A percentile compares a stretch with the other conserved stretches of the same genome.
phyloP scores from a whole-genome alignment of 2,888 invertebrate genomes.

The Agrotis ipsilon region DNA sequence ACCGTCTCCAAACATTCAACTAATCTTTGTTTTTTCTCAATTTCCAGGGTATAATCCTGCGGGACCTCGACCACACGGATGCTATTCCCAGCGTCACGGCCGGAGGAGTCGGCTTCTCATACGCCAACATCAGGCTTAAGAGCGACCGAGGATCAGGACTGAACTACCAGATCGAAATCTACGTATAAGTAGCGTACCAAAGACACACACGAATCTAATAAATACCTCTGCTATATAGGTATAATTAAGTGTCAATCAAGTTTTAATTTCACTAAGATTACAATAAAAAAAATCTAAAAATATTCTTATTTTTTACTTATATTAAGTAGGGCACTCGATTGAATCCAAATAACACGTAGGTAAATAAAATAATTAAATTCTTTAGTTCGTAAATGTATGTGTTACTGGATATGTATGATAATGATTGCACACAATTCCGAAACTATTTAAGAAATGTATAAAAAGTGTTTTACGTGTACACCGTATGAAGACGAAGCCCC shows the following conservation, averaged over 20 bases:
- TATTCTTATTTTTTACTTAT: constrained; percentile 27
- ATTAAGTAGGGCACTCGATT: constrained; percentile 4
- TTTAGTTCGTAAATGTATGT: neutral
- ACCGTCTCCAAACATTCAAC: neutral
- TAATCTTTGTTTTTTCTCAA: constrained; percentile 10
- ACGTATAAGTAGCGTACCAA: constrained; percentile 76
- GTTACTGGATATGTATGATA: too few relatives aligned
- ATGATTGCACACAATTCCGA: too few relatives aligned
- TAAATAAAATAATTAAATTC: neutral
- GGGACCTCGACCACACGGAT: constrained; percentile 87
- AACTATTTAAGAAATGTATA: too few relatives aligned
- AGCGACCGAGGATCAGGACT: constrained; percentile 85
- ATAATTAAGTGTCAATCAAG: constrained; percentile 16
- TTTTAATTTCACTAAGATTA: constrained; percentile 10
- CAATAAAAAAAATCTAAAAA: constrained; percentile 22
- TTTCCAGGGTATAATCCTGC: constrained; percentile 85
- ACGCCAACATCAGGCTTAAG: constrained; percentile 85
- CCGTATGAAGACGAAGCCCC: too few relatives aligned
- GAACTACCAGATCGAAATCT: constrained; percentile 86
- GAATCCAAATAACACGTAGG: constrained; percentile 22
- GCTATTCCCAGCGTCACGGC: constrained; percentile 81
- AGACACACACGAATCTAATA: constrained; percentile 7
- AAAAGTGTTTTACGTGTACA: too few relatives aligned
- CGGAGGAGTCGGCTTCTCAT: constrained; percentile 86
- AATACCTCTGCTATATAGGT: constrained; percentile 3